Conservation (phyloP, 2,113 vertebrate genomes). For the Cacatua alba region DNA sequence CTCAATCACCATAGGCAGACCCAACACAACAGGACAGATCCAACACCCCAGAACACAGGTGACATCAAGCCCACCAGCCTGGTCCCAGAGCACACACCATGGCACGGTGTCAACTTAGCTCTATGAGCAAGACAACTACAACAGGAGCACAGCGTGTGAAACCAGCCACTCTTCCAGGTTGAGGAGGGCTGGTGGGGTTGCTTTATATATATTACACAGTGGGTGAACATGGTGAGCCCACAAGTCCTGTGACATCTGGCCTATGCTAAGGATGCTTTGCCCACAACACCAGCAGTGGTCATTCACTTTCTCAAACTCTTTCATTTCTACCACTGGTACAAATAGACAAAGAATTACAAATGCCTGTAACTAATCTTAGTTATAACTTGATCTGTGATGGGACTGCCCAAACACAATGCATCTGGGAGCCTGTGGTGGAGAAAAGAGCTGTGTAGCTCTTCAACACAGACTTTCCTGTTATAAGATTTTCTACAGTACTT, state of each 20-base stretch:
- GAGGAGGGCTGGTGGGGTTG: background rate
- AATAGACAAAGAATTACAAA: background rate
- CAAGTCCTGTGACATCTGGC: background rate
- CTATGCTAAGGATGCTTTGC: background rate
- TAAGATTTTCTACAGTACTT: background rate
- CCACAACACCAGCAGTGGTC: background rate
- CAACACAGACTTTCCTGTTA: background rate
- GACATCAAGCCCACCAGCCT: background rate
- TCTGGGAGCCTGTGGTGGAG: background rate
- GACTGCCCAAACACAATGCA: background rate
- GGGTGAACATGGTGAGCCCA: rapidly evolving
- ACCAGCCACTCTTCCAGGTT: rapidly evolving
- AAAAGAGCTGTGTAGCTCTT: background rate
- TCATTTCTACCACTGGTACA: background rate
- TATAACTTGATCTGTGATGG: background rate
- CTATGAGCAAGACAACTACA: rapidly evolving
- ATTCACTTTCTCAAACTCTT: background rate
- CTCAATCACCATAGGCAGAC: background rate
- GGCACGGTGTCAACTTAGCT: rapidly evolving
- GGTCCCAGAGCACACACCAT: rapidly evolving
- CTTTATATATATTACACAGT: background rate
- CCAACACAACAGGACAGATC: background rate
- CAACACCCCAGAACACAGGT: rapidly evolving
- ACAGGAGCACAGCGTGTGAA: background rate
- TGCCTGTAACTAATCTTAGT: background rate